These are phyloP conservation scores for Sebastes ruberrimus DNA, from an alignment of 2,797 vertebrate genomes.

Conservation along the genomic window DNA sequence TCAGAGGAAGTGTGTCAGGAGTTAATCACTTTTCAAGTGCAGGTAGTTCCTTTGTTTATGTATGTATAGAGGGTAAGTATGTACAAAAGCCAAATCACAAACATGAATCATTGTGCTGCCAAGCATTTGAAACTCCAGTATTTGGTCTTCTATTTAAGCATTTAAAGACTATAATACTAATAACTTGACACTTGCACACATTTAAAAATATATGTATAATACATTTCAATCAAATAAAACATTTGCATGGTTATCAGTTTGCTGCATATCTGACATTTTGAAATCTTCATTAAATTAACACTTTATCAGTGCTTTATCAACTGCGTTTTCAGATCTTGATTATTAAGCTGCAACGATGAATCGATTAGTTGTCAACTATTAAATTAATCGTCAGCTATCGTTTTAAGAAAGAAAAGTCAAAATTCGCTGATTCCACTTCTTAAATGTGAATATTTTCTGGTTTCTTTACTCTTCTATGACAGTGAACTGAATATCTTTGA, in stretches of 20 bases:
- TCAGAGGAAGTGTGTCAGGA: conserved; percentile 31
- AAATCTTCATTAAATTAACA: not conserved
- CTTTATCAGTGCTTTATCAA: not conserved
- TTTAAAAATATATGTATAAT: not conserved
- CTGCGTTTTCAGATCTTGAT: not conserved
- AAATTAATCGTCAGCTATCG: too few species aligned
- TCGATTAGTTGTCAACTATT: too few species aligned
- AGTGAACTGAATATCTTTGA: too few species aligned
- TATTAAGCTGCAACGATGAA: too few species aligned
- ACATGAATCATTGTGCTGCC: not conserved
- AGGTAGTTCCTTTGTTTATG: not conserved
- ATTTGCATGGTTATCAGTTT: not conserved
- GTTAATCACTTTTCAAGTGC: conserved; percentile 1
- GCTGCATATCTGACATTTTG: not conserved
- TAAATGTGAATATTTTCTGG: too few species aligned
- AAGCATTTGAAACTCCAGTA: not conserved
- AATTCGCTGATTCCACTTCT: too few species aligned
- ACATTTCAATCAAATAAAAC: not conserved
- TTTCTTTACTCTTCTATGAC: too few species aligned
- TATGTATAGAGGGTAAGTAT: not conserved
- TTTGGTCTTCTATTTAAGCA: not conserved
- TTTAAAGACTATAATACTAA: not conserved
- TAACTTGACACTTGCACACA: not conserved
- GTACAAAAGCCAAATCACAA: conserved; percentile 9
- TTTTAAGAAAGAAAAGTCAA: too few species aligned